Evolutionary conservation across 2,888 invertebrate genomes (phyloP), one percentile per base, ranked within the genome.

Genomic region (Ennomos erosarius): DNA sequence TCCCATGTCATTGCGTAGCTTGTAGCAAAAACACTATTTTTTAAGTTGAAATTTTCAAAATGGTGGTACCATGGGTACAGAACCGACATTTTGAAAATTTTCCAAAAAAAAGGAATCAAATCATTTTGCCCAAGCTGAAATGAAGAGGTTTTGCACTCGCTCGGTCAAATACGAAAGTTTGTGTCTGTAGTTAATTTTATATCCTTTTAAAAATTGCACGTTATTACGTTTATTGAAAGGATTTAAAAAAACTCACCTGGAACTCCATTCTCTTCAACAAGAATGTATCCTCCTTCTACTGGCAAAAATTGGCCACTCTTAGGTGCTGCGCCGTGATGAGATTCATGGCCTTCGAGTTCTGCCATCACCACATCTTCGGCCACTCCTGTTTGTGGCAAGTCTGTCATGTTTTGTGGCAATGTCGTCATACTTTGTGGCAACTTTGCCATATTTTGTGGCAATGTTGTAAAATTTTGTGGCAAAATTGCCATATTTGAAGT

Each of bases 201-300:
- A n/a, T n/a, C n/a, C n/a, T n/a, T n/a, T n/a, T n/a, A n/a, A n/a
- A n/a, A n/a, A n/a, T n/a, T n/a, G n/a, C n/a, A n/a, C n/a, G n/a
- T n/a, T n/a, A n/a, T n/a, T n/a, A n/a, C n/a, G n/a, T n/a, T n/a
- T n/a, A n/a, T n/a, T n/a, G n/a, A n/a, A n/a, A n/a, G n/a, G 37
- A 47, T 47, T 26, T 46, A 59, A 16, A 46, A 39, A 12, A 12
- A 62, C 68, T 71, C 72, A 88, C 89, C 86, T 68, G 71, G 57
- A 1, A 59, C 68, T 8, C 50, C 67, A 60, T 78, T 77, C 3
- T 85, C 87, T 16, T 80, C 84, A 1, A 92, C 87, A 1, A 89
- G 68, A 38, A 90, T 85, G 65, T 85, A 92, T 1, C 90, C 91
- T 1, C 90, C 92, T 66, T 90, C 91, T 0, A 90, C 88, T 0